Evolutionary conservation across 2,113 vertebrate genomes (phyloP), one percentile per base, ranked within the genome.

Genomic region (Melozone crissalis): DNA sequence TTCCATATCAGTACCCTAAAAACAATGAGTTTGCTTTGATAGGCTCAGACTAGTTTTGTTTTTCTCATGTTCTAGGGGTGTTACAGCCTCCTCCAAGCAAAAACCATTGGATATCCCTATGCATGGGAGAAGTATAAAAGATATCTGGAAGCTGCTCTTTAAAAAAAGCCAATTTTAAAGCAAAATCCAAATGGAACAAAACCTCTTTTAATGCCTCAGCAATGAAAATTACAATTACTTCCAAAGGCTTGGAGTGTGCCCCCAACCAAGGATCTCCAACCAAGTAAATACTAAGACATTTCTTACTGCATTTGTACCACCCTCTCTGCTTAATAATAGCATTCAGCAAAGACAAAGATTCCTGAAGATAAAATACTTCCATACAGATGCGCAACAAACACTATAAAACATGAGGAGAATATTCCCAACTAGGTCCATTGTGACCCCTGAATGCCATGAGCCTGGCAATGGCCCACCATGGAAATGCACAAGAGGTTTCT

Each of bases 381-480:
- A 26, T 10, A 52, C 4, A 58, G 68, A 39, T 28, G 12, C 61
- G 26, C 27, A 17, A 28, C 7, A 78, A 22, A 49, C 9, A 16
- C 26, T 49, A n/a, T 12, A 37, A 58, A 71, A 71, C 1, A 2
- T 11, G 31, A 10, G 37, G 43, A 65, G 31, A 37, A 78, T 4
- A 4, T 27, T 54, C 43, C 63, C 46, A 35, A 1, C 5, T 0
- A 41, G 75, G 69, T 67, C 51, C 1, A 0, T 15, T 1, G 2
- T 1, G 30, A 65, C 23, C 30, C 27, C 3, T 33, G 31, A 65
- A 57, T 8, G 15, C 7, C 20, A 28, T 10, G 33, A 61, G 19
- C 31, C 51, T 71, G 39, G 41, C 39, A 33, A 24, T 3, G 35
- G 59, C 57, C n/a, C 41, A 10, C 13, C 52, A 41, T 6, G 22